A percentile compares a stretch with the other conserved stretches of the same genome.
These are phyloP conservation scores for Goniozus legneri DNA, from an alignment of 1,140 invertebrate genomes.

Conservation along the genomic window DNA sequence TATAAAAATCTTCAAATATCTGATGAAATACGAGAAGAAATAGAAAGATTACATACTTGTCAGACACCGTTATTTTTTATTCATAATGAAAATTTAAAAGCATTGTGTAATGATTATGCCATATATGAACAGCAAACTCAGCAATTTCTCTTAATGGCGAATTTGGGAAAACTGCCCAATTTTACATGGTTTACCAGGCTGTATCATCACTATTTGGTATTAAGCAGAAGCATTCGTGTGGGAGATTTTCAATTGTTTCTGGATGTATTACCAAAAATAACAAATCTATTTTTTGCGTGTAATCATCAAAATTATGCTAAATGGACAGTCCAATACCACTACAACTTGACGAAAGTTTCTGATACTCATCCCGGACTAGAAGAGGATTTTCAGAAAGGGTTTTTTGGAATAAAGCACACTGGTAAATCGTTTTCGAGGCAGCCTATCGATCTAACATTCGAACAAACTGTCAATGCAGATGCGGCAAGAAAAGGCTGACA, in stretches of 20 bases:
- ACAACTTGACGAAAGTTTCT: constrained; percentile 13
- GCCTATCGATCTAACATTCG: constrained; percentile 14
- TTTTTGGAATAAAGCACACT: constrained; percentile 6
- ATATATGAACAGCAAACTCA: constrained; percentile 7
- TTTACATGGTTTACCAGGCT: constrained; percentile 7
- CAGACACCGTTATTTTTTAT: constrained; percentile 15
- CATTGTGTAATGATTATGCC: constrained; percentile 15
- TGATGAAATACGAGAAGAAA: neutral
- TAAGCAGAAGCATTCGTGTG: constrained; percentile 27
- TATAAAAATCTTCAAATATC: neutral
- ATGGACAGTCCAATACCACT: neutral
- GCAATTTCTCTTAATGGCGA: constrained; percentile 6
- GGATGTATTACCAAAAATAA: neutral
- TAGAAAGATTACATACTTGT: constrained; percentile 11
- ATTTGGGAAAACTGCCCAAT: constrained; percentile 11
- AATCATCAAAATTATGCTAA: constrained; percentile 3
- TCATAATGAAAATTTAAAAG: constrained; percentile 22
- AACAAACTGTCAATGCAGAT: constrained; percentile 20
- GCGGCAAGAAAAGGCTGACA: constrained; percentile 15
- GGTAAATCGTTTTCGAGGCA: constrained; percentile 9
- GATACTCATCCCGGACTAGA: constrained; percentile 8
- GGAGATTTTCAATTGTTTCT: constrained; percentile 13
- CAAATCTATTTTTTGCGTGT: constrained; percentile 2
- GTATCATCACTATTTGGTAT: constrained; percentile 4
- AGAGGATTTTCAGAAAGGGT: neutral